Evolutionary conservation across 2,797 vertebrate genomes (phyloP), one percentile per base, ranked within the genome.

Genomic region (Cyclura pinguis): DNA sequence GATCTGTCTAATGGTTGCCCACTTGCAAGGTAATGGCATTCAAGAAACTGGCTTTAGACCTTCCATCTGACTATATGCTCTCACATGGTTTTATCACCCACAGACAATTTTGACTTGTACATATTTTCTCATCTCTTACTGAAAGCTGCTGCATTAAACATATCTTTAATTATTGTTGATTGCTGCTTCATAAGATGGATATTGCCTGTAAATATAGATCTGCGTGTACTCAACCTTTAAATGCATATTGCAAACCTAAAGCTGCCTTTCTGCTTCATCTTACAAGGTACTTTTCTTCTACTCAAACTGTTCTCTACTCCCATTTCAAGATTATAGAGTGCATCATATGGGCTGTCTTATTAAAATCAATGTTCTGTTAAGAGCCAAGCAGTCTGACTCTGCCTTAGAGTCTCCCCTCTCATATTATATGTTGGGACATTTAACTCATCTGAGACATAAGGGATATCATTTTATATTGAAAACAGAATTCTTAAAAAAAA

Each of bases 141-240:
- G 47, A 86, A 88, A 89, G 78, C 32, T 81, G n/a, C 6, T 27
- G 50, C 29, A 84, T 91, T 82, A 76, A 90, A 80, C 20, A 69
- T 18, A 50, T 1, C 62, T 80, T 90, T 87, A 47, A 47, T 50
- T 84, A 55, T 35, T 0, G n/a, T 52, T 13, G 42, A 89, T 0
- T 59, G 52, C 42, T 50, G 32, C 74, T 90, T 42, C 72, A 67
- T 57, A 82, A 82, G 69, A 84, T 12, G 27, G 83, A 73, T 67
- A 83, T 77, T 81, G 29, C 83, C 62, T 81, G 72, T 57, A 81
- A 89, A 86, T 73, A 78, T 5, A 83, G 24, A 85, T 86, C 52
- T 50, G 2, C 42, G 87, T 62, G 57, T 84, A 47, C 38, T 88
- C 32, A 80, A 14, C 73, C 47, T 88, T 88, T 59, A 69, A 59